Evolutionary conservation across 2,113 vertebrate species (phyloP), one percentile per base, ranked within the genome.

Genomic region (Cnemophilus loriae): DNA sequence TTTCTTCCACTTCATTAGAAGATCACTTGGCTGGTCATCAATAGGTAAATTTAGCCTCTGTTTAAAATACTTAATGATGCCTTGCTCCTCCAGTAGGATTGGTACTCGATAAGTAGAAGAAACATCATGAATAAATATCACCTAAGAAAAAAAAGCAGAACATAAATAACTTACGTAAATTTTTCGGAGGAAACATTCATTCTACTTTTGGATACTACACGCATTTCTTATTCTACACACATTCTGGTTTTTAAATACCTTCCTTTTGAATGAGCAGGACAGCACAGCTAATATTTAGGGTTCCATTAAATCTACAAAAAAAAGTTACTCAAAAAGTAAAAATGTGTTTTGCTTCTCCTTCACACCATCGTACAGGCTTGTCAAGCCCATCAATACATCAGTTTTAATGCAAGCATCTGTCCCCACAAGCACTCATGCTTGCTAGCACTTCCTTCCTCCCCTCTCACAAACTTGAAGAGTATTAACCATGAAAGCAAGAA

Each of bases 71-170:
- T 97, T 98, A 70, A 97, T 83, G 55, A 98, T 97, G 53, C 98
- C 98, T 97, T 98, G 98, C 60, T 98, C 97, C 57, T 98, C 98
- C 95, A 98, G 71, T n/a, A 98, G 92, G 73, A 98, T 92, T 46
- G 98, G 98, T 10, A 98, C 98, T 84, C 98, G 98, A 3, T 98
- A 98, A 59, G 98, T 98, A 11, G 98, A 98, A 81, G 98, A 97
- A 87, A 98, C 98, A 75, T 98, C 98, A 77, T 98, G 98, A 92
- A 98, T 97, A 93, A 98, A 98, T 96, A 98, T 98, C 44, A 98
- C 98, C 98, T 98, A 92, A 42, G 39, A 55, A 57, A 91, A 44
- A 88, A 89, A 71, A 39, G 13, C 16, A 10, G 20, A 80, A 67
- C 10, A 15, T 26, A 22, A 57, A 75, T 75, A 52, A 44, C 1